These are phyloP conservation scores for Sturnus vulgaris DNA, from an alignment of 2,113 vertebrate genomes.

Conservation along the genomic window DNA sequence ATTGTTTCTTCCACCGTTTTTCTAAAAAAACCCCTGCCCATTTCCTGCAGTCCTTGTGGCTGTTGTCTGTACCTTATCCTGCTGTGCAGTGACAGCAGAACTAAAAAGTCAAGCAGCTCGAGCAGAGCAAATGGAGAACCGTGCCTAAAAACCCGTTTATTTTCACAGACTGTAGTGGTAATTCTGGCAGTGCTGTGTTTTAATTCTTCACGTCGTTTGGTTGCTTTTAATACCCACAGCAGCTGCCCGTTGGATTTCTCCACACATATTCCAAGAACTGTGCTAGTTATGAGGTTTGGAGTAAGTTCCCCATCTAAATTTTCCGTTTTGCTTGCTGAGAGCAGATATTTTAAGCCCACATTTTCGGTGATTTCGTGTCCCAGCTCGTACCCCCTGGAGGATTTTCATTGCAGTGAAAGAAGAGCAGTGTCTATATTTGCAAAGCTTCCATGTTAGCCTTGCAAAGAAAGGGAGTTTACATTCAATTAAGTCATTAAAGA, in stretches of 20 bases:
- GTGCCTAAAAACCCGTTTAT: background rate
- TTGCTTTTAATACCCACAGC: background rate
- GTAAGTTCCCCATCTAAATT: background rate
- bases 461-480: background rate
- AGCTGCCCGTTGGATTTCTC: background rate
- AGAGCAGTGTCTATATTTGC: background rate
- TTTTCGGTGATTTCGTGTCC: background rate
- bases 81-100: background rate
- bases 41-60: background rate
- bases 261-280: background rate
- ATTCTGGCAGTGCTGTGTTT: background rate
- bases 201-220: background rate
- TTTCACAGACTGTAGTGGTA: background rate
- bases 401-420: background rate
- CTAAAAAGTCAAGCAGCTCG: background rate
- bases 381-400: background rate
- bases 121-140: background rate
- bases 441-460: background rate
- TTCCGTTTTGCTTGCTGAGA: background rate
- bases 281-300: background rate
- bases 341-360: background rate
- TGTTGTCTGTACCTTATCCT: background rate
- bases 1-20: background rate
- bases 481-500: background rate
- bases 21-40: background rate